Evolutionary conservation across 2,888 invertebrate genomes (phyloP), one percentile per base, ranked within the genome.

Genomic region (Meandrusa payeni): DNA sequence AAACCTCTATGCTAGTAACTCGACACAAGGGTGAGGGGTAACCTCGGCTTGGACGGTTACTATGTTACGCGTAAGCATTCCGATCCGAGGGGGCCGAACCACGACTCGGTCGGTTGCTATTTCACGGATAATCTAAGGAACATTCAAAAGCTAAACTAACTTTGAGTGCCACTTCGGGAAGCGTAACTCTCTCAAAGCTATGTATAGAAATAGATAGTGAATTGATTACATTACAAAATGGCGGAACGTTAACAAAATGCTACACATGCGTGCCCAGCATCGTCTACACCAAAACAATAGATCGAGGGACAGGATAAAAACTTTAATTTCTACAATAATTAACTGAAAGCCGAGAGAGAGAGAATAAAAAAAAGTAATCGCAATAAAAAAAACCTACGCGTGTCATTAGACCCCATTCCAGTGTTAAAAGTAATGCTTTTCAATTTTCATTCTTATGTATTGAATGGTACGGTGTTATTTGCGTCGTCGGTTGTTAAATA

Each of bases 321-420:
- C 48, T 60, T 53, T 57, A 63, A 67, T 68, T 61, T 58, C 53
- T 61, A 59, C 68, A 70, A 64, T 75, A 78, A 82, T 82, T 78
- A 78, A 76, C 72, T 66, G 61, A 62, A 65, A 69, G 59, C 64
- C 51, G 42, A 63, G 62, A n/a, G n/a, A n/a, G n/a, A n/a, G n/a
- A n/a, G n/a, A n/a, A n/a, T n/a, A 67, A 69, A 69, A 64, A 41
- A 41, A 40, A 26, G 11, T 33, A 57, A 54, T 57, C 46, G 54
- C 47, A n/a, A 32, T 28, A 75, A 76, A 73, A 69, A 60, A 54
- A 48, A 46, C 47, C 52, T 65, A 64, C 75, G 68, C 69, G 75
- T 76, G 76, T 78, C 79, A 77, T 82, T 79, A 78, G 79, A 79
- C 77, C 79, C 80, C 28, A 32, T 38, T 34, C 41, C 44, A 49